Evolutionary conservation across 2,113 vertebrate genomes (phyloP).

Genomic region (Trogon melanurus): DNA sequence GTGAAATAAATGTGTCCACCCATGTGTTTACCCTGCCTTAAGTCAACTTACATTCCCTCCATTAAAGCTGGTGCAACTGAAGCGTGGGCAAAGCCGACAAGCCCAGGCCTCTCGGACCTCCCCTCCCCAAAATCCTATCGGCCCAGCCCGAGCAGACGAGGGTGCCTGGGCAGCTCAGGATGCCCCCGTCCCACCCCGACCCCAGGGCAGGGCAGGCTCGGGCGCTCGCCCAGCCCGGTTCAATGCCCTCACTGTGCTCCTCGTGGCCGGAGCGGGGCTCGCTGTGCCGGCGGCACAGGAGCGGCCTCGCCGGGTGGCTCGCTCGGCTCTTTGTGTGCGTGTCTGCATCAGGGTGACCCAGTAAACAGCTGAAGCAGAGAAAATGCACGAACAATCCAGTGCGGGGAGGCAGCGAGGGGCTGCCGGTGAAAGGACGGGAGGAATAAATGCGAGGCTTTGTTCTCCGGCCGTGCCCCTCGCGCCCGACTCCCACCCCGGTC

Average conservation of each 20-base stretch:
- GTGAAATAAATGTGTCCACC: neutral
- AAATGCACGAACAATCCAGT: conserved; percentile 44
- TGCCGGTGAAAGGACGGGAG: neutral
- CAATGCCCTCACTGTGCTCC: neutral
- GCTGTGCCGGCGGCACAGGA: neutral
- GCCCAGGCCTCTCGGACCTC: neutral
- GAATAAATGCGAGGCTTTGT: conserved; percentile 31
- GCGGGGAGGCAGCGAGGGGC: conserved; percentile 16
- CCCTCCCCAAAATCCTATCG: accelerated
- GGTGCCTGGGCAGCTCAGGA: neutral
- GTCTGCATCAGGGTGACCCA: conserved; percentile 20
- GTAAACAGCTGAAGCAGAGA: conserved; percentile 72
- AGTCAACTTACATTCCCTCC: neutral
- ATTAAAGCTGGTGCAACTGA: neutral
- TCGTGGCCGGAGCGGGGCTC: neutral
- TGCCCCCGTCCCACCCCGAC: neutral
- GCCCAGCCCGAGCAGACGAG: neutral
- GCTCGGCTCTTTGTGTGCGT: conserved; percentile 4
- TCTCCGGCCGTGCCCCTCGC: neutral
- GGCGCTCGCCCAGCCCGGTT: neutral
- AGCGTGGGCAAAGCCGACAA: neutral
- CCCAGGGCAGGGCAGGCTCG: neutral
- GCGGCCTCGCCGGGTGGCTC: neutral
- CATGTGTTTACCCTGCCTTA: neutral
- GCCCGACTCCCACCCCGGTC: neutral